A percentile compares a stretch with the other conserved stretches of the same genome.
These are phyloP conservation scores for Hyalella azteca DNA, from an alignment of 2,888 invertebrate genomes.

Conservation along the genomic window DNA sequence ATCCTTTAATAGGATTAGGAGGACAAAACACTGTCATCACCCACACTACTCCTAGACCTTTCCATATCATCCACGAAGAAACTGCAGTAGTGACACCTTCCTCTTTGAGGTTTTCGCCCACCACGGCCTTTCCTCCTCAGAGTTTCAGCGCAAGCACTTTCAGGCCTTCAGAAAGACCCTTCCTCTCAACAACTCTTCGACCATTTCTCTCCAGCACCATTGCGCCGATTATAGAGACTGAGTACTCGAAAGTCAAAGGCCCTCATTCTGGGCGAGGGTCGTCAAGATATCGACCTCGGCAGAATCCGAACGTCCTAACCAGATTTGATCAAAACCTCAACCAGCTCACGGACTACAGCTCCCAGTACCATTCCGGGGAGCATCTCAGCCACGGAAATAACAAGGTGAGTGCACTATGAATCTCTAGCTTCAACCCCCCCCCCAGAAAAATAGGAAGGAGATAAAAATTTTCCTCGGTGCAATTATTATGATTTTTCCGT, in stretches of 20 bases:
- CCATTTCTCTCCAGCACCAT: constrained; percentile 1
- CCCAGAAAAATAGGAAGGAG: no score
- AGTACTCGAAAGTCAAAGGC: background rate
- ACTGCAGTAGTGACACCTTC: background rate
- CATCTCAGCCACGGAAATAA: constrained; percentile 2
- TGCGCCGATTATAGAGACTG: background rate
- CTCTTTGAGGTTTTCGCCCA: background rate
- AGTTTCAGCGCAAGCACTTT: background rate
- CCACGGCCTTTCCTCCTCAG: background rate
- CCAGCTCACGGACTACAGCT: constrained; percentile 20
- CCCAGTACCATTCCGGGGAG: constrained; percentile 28
- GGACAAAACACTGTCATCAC: background rate
- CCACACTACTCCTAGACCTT: background rate
- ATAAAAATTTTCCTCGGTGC: no score
- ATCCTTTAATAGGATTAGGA: background rate
- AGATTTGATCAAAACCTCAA: background rate
- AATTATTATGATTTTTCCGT: no score
- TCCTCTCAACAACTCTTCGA: background rate
- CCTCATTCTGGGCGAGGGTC: background rate
- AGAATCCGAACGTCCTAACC: background rate
- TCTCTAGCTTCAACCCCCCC: no score
- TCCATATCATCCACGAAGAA: background rate
- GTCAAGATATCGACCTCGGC: constrained; percentile 1
- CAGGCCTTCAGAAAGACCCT: background rate
- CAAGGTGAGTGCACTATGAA: constrained; percentile 4